These are phyloP conservation scores for Standfussiana lucernea DNA, from an alignment of 2,888 invertebrate species.

Conservation along the genomic window DNA sequence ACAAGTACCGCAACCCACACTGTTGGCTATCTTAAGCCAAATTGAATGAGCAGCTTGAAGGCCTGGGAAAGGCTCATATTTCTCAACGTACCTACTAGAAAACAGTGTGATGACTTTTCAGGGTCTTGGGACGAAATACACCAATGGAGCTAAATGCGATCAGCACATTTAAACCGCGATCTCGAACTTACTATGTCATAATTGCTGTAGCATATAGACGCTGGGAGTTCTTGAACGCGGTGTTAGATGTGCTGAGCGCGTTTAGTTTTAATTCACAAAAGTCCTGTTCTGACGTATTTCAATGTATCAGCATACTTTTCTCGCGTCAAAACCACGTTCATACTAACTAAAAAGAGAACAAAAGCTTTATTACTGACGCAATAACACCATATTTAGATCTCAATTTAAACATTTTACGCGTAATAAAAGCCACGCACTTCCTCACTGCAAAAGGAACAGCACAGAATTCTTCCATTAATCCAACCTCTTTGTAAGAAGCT, in stretches of 20 bases:
- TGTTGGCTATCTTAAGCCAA: not conserved
- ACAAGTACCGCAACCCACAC: slow-evolving; percentile 7
- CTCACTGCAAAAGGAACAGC: slow-evolving; percentile 41
- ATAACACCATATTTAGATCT: slow-evolving; percentile 48
- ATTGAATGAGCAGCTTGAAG: not conserved
- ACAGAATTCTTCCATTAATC: slow-evolving; percentile 30
- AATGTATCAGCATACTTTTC: slow-evolving; percentile 1
- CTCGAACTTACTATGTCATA: not conserved
- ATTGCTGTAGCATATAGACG: not conserved
- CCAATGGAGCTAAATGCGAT: not conserved
- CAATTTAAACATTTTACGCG: slow-evolving; percentile 14
- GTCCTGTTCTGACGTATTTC: not conserved
- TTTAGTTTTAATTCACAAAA: not conserved
- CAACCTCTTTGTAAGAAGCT: slow-evolving; percentile 34
- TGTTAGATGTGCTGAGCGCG: not conserved
- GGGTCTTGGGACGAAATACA: not conserved
- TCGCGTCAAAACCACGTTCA: not conserved
- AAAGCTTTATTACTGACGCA: slow-evolving; percentile 44
- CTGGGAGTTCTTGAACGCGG: not conserved
- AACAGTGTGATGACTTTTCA: not conserved
- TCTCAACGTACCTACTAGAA: not conserved
- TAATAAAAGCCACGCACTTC: slow-evolving; percentile 39
- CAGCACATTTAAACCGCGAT: not conserved
- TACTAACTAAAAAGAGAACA: slow-evolving; percentile 20
- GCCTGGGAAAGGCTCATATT: not conserved